Conservation (phyloP, 2,888 invertebrate genomes). For the Malthinus seriepunctatus region DNA sequence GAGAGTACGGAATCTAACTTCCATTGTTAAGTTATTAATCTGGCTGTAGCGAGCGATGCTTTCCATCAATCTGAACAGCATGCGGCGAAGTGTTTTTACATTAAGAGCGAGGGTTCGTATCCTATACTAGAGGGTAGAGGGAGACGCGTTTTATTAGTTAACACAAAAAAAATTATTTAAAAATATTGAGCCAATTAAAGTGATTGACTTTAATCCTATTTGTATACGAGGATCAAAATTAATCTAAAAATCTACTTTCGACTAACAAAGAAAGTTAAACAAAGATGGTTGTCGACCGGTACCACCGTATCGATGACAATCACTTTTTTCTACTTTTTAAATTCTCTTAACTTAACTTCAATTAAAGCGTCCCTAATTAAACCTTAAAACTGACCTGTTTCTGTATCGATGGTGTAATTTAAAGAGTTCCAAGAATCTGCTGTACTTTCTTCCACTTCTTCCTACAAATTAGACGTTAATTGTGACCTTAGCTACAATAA, state of each 20-base stretch:
- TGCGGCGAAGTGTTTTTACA: constrained; percentile 45
- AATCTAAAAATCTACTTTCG: constrained; percentile 6
- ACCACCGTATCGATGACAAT: constrained; percentile 8
- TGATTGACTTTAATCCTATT: constrained; percentile 12
- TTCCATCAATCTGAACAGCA: constrained; percentile 48
- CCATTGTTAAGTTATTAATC: constrained; percentile 53
- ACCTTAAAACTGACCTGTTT: constrained; percentile 69
- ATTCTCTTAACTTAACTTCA: constrained; percentile 10
- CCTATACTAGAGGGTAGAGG: too few species aligned
- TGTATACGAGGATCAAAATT: constrained; percentile 1
- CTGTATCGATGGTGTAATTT: constrained; percentile 82
- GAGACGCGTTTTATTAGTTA: constrained; percentile 23
- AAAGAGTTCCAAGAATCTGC: constrained; percentile 74
- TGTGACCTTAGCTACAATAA: too few species aligned
- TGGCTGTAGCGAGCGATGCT: constrained; percentile 42
- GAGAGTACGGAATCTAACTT: constrained; percentile 47
- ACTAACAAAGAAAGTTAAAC: constrained; percentile 5
- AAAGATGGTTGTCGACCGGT: constrained; percentile 1
- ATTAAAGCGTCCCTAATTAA: background rate
- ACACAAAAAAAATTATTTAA: constrained; percentile 7
- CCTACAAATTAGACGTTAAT: constrained; percentile 15
- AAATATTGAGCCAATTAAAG: constrained; percentile 11
- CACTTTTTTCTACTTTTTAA: constrained; percentile 7
- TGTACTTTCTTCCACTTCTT: constrained; percentile 40
- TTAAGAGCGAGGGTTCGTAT: constrained; percentile 39